Conservation (phyloP, 1,140 invertebrate species). For the Schlechtendalia chinensis region DNA sequence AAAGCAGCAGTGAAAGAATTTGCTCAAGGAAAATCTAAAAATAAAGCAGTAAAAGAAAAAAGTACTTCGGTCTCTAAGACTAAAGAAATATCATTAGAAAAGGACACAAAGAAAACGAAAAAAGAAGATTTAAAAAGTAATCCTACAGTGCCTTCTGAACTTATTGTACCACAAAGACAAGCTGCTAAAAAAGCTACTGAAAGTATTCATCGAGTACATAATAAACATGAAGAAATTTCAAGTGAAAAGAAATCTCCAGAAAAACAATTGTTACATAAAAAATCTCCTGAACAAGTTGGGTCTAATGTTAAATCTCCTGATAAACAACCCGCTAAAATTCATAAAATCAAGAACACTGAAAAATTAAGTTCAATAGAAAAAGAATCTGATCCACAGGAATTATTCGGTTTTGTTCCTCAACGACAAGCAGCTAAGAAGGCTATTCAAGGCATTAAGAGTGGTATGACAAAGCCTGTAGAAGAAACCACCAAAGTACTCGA, state of each 20-base stretch:
- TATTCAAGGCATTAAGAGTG: constrained; percentile 73
- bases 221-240: constrained; percentile 47
- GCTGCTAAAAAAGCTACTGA: constrained; percentile 70
- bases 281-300: constrained; percentile 52
- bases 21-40: constrained; percentile 54
- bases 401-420: constrained; percentile 82
- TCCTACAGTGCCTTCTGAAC: constrained; percentile 65
- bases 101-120: constrained; percentile 62
- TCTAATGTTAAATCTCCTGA: constrained; percentile 43
- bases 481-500: constrained; percentile 55
- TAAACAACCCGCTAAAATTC: constrained; percentile 52
- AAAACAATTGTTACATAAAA: constrained; percentile 55
- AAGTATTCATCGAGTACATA: constrained; percentile 65
- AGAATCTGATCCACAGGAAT: constrained; percentile 65
- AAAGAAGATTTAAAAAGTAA: constrained; percentile 64
- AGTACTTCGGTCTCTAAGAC: constrained; percentile 56
- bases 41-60: constrained; percentile 30
- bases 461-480: constrained; percentile 59
- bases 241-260: constrained; percentile 56
- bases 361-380: constrained; percentile 67
- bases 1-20: constrained; percentile 84
- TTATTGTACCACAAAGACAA: constrained; percentile 87
- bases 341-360: constrained; percentile 53
- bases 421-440: constrained; percentile 87
- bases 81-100: constrained; percentile 42